A percentile compares a stretch with the other conserved stretches of the same genome.
phyloP scores from a whole-genome alignment of 2,797 vertebrate genomes.

The Hyperoplus lanceolatus region DNA sequence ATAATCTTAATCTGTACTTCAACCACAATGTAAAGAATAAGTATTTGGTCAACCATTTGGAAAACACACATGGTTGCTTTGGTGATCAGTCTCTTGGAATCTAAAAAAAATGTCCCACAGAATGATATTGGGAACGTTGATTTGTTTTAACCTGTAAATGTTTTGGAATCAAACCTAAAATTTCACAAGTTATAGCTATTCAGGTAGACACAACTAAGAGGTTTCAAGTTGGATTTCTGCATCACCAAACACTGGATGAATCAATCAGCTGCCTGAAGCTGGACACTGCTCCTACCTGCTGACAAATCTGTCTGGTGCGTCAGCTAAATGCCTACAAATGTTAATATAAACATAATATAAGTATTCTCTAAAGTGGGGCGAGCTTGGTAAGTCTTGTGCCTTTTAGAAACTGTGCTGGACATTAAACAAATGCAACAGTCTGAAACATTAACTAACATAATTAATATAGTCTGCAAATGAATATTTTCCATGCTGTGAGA shows the following conservation, averaged over 20 bases:
- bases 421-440: neutral
- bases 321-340: slow-evolving; percentile 19
- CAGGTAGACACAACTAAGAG: neutral
- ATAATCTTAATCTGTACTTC: neutral
- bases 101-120: neutral
- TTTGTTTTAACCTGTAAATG: neutral
- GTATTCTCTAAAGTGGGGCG: neutral
- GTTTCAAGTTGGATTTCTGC: slow-evolving; percentile 18
- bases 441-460: neutral
- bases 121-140: neutral
- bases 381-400: neutral
- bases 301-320: slow-evolving; percentile 30
- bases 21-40: neutral
- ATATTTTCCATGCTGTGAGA: neutral
- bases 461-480: neutral
- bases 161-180: neutral
- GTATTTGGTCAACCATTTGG: neutral
- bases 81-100: neutral
- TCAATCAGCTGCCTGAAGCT: slow-evolving; percentile 8
- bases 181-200: neutral
- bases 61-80: neutral
- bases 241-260: neutral
- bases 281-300: slow-evolving; percentile 25
- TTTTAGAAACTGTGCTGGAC: neutral
- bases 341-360: neutral